A percentile compares a stretch with the other conserved stretches of the same genome.
Conservation (phyloP, 2,113 vertebrate species). For the Lathamus discolor region DNA sequence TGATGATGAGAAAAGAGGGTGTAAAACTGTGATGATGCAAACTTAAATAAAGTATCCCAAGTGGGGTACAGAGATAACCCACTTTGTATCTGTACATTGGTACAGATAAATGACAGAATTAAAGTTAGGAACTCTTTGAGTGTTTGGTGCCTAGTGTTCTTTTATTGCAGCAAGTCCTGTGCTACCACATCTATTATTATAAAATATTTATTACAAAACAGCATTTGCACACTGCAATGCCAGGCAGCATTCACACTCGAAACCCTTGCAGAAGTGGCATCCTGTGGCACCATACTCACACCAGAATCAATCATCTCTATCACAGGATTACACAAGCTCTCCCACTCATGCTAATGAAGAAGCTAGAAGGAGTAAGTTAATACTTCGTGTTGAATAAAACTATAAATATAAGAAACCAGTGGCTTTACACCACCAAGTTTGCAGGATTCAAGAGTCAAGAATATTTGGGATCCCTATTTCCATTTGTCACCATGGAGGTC, state of each 20-base stretch:
- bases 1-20: neutral
- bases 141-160: neutral
- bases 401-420: neutral
- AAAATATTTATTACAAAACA: neutral
- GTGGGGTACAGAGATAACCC: neutral
- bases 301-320: neutral
- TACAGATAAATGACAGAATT: neutral
- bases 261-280: neutral
- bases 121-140: neutral
- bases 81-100: neutral
- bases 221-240: neutral
- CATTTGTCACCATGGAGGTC: neutral
- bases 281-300: neutral
- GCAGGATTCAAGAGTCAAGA: neutral
- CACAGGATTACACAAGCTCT: neutral
- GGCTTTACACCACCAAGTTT: neutral
- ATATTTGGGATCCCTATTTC: neutral
- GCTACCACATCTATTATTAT: neutral
- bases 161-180: neutral
- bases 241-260: neutral
- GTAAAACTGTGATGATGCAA: neutral
- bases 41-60: neutral
- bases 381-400: neutral
- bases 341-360: neutral
- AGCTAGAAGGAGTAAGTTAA: neutral